These are phyloP conservation scores for Epizoanthus fatuus DNA, from an alignment of 92 coral and sea anemone species.

Conservation along the genomic window DNA sequence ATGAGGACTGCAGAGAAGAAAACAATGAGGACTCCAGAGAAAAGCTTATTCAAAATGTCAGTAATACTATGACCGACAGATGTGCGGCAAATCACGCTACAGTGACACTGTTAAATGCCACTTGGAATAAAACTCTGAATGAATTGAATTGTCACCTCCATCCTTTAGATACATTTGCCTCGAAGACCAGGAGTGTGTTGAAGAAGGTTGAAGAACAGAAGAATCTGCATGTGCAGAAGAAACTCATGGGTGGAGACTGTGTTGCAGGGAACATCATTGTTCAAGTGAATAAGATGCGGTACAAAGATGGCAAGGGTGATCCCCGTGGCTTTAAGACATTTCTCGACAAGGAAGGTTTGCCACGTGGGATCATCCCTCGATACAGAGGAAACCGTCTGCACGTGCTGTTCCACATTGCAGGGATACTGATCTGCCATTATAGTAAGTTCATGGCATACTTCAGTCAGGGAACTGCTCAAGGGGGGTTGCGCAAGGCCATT, in stretches of 20 bases:
- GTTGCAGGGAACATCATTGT: background rate
- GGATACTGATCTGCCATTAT: background rate
- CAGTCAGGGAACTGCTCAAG: background rate
- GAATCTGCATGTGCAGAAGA: background rate
- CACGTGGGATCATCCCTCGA: background rate
- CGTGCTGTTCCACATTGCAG: background rate
- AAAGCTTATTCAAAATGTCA: too few species aligned
- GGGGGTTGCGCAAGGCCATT: background rate
- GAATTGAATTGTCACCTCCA: background rate
- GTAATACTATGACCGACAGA: background rate
- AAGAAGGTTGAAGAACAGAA: background rate
- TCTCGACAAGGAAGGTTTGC: constrained; percentile 2
- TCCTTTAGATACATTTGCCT: background rate
- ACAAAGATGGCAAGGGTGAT: too few species aligned
- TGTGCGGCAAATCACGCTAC: too few species aligned
- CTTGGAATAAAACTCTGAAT: background rate
- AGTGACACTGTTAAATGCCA: background rate
- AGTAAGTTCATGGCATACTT: background rate
- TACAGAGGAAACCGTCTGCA: constrained; percentile 16
- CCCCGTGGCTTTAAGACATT: background rate
- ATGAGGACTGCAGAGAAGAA: too few species aligned
- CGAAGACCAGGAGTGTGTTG: background rate
- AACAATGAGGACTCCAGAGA: too few species aligned
- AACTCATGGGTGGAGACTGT: background rate
- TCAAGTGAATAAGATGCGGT: background rate